Conservation (phyloP, 2,797 vertebrate species). For the Malurus splendens region DNA sequence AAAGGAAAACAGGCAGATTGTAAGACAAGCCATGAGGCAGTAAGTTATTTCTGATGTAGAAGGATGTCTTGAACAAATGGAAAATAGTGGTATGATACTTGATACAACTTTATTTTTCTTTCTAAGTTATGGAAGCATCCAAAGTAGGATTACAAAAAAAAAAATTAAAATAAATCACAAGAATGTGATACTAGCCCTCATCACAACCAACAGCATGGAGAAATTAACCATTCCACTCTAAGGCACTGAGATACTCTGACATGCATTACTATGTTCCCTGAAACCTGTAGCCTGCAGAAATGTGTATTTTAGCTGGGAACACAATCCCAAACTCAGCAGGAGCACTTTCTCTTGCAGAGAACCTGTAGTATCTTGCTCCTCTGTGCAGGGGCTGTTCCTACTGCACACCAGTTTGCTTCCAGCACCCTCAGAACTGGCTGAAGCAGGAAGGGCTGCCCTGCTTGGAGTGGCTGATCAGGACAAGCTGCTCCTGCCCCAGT, state of each 20-base stretch:
- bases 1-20: not conserved
- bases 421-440: not conserved
- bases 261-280: not conserved
- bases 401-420: not conserved
- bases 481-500: not conserved
- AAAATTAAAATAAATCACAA: not conserved
- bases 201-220: not conserved
- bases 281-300: not conserved
- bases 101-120: not conserved
- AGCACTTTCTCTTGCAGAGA: not conserved
- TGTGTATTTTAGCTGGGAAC: not conserved
- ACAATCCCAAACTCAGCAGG: not conserved
- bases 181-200: not conserved
- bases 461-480: not conserved
- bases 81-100: not conserved
- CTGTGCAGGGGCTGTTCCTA: not conserved
- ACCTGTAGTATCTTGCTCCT: not conserved
- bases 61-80: slow-evolving; percentile 25
- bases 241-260: not conserved
- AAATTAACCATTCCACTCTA: not conserved
- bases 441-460: not conserved
- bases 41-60: slow-evolving; percentile 31
- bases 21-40: slow-evolving; percentile 10
- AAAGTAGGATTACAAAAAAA: not conserved
- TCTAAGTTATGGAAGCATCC: not conserved